Evolutionary conservation across 2,888 invertebrate species (phyloP).

Genomic region (Caenorhabditis becei): DNA sequence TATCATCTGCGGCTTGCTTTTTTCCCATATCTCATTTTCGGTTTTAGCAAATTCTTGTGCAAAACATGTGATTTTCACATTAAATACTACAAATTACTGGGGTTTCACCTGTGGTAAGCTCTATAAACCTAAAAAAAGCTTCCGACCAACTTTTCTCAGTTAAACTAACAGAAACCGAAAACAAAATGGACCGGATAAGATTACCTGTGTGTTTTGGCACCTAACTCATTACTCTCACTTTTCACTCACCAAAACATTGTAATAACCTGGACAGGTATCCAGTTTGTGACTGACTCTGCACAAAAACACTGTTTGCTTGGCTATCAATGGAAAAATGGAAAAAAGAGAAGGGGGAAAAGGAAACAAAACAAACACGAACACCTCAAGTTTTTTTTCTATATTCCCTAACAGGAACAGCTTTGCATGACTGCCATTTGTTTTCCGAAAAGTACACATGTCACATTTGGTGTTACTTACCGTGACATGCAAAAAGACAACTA

Average conservation of each 20-base stretch:
- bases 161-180: not conserved
- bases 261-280: conserved; percentile 3
- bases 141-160: too few species aligned
- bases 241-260: conserved; percentile 5
- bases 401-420: not conserved
- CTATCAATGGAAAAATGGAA: conserved; percentile 39
- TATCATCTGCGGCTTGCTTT: not conserved
- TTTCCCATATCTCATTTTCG: too few species aligned
- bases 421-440: too few species aligned
- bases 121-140: too few species aligned
- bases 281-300: conserved; percentile 26
- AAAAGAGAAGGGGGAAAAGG: conserved; percentile 3
- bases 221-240: conserved; percentile 10
- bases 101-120: too few species aligned
- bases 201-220: not conserved
- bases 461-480: too few species aligned
- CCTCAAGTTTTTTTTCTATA: not conserved
- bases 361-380: conserved; percentile 44
- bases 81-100: too few species aligned
- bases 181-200: conserved; percentile 4
- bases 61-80: too few species aligned
- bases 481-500: not conserved
- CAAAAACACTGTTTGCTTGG: conserved; percentile 40
- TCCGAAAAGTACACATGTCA: too few species aligned
- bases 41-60: too few species aligned